Evolutionary conservation across 2,113 vertebrate genomes (phyloP).

Genomic region (Elgaria multicarinata): DNA sequence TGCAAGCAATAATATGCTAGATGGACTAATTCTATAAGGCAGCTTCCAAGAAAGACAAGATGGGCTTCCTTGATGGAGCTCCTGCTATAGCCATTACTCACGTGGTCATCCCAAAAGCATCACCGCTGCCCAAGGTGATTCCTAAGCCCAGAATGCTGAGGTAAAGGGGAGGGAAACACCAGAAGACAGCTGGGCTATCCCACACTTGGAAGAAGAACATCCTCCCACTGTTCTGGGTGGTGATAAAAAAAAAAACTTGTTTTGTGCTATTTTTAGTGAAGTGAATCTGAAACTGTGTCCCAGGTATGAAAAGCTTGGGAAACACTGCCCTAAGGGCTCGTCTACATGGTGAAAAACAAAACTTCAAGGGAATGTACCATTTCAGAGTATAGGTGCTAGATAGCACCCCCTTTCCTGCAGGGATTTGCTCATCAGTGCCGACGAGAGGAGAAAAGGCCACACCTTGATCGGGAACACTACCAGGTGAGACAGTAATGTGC

Average conservation of each 20-base stretch:
- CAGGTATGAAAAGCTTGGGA: neutral
- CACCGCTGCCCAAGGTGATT: too few relatives aligned
- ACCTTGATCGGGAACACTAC: neutral
- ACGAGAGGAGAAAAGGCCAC: neutral
- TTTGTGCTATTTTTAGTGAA: neutral
- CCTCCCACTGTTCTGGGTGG: neutral
- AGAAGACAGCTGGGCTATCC: neutral
- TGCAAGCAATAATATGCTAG: neutral
- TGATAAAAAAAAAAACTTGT: neutral
- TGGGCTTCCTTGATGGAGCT: neutral
- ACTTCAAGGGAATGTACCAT: neutral
- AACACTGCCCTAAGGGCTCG: neutral
- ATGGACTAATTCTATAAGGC: neutral
- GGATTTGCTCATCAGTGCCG: neutral
- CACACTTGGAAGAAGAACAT: neutral
- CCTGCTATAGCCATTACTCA: neutral
- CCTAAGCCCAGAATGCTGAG: neutral
- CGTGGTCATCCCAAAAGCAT: neutral
- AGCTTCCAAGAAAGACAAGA: neutral
- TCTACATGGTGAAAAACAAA: neutral
- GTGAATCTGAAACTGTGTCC: neutral
- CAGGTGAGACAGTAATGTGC: neutral
- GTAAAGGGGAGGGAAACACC: neutral
- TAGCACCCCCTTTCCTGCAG: neutral
- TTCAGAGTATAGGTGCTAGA: neutral